These are phyloP conservation scores for Drosophila ohnishii DNA, from an alignment of 1,140 invertebrate species.

Conservation along the genomic window DNA sequence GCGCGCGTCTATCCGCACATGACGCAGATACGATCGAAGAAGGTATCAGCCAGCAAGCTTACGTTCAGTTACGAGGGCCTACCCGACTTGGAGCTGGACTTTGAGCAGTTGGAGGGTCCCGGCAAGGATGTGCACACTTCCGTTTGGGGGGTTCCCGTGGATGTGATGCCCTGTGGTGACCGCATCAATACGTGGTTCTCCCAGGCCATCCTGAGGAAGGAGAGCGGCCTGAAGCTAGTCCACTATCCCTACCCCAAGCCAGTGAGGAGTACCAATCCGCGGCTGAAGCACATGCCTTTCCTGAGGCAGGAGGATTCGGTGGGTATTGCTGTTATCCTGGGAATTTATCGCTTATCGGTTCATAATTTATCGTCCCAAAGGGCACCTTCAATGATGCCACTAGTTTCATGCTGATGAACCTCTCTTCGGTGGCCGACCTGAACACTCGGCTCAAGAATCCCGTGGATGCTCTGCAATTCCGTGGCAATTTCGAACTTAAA, in stretches of 20 bases:
- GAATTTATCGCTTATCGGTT: neutral
- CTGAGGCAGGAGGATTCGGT: conserved; percentile 70
- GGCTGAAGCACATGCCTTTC: conserved; percentile 60
- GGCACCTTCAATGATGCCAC: conserved; percentile 83
- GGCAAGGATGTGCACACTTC: conserved; percentile 81
- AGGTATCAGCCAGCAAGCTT: conserved; percentile 73
- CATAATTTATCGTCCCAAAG: conserved; percentile 55
- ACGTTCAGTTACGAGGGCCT: conserved; percentile 83
- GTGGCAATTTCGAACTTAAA: conserved; percentile 84
- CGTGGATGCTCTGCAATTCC: conserved; percentile 84
- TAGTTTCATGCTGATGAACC: conserved; percentile 84
- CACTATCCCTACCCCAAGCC: conserved; percentile 85
- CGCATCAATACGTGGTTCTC: conserved; percentile 86
- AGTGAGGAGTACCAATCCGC: conserved; percentile 43
- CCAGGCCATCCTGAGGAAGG: conserved; percentile 84
- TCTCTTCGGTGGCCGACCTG: conserved; percentile 83
- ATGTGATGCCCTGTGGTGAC: conserved; percentile 86
- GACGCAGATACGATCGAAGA: conserved; percentile 83
- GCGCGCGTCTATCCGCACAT: conserved; percentile 84
- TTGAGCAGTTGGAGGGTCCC: conserved; percentile 50
- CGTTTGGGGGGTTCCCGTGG: conserved; percentile 84
- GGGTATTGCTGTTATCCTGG: conserved; percentile 4
- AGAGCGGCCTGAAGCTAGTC: conserved; percentile 85
- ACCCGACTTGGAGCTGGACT: conserved; percentile 84
- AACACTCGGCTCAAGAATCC: conserved; percentile 77